A percentile compares a stretch with the other conserved stretches of the same genome.
Evolutionary conservation across 2,888 invertebrate genomes (phyloP).

Genomic region (Epsilonema sp.): DNA sequence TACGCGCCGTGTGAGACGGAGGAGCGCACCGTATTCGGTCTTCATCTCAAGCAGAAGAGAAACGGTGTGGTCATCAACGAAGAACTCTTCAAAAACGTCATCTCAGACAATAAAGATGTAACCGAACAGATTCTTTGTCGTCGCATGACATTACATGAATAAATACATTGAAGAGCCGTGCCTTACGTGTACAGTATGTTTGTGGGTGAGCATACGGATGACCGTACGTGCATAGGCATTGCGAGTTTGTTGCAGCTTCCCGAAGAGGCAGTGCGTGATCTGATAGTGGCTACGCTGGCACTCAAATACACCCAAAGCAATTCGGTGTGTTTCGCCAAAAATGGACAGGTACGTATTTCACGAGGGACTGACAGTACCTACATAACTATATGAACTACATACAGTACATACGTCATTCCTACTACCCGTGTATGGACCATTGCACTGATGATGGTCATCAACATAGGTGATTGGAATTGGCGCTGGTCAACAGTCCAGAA

Average conservation of each 20-base stretch:
- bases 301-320: conserved; percentile 96
- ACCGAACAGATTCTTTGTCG: no score
- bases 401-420: no score
- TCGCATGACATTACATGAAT: no score
- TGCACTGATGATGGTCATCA: no score
- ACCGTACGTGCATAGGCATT: not conserved
- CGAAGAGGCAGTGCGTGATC: conserved; percentile 56
- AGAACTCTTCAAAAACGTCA: conserved; percentile 57
- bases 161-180: no score
- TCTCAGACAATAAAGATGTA: conserved; percentile 45
- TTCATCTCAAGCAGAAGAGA: conserved; percentile 63
- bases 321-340: conserved; percentile 83
- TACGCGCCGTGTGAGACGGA: conserved; percentile 64
- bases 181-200: not conserved
- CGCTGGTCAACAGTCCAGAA: conserved; percentile 94
- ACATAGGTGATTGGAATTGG: conserved; percentile 75
- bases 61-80: conserved; percentile 66
- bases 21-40: conserved; percentile 58
- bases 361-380: no score
- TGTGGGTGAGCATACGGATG: not conserved
- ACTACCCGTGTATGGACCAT: no score
- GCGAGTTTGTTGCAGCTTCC: conserved; percentile 39
- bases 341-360: conserved; percentile 42
- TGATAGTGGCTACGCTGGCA: conserved; percentile 83
- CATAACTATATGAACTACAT: no score